A percentile compares a stretch with the other conserved stretches of the same genome.
Conservation (phyloP, 2,888 invertebrate genomes). For the Carcina quercana region DNA sequence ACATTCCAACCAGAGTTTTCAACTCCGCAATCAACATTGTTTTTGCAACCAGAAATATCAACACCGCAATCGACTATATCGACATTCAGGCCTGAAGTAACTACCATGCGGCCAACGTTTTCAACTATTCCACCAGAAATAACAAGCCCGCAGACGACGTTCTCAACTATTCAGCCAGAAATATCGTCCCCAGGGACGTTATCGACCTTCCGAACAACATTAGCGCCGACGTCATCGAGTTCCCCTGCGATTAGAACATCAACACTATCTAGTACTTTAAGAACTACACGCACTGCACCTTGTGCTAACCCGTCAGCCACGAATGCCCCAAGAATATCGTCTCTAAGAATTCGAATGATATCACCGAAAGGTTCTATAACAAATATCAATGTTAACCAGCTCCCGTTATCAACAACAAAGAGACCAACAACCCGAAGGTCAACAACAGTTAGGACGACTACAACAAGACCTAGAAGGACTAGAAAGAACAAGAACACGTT, state of each 20-base stretch:
- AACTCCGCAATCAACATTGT: slow-evolving; percentile 1
- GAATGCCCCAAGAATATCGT: slow-evolving; percentile 15
- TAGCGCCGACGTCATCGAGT: no score
- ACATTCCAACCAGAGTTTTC: slow-evolving; percentile 2
- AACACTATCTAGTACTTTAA: no score
- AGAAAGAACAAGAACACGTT: slow-evolving; percentile 44
- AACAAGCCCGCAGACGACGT: slow-evolving; percentile 2
- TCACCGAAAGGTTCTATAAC: slow-evolving; percentile 51
- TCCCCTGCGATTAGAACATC: no score
- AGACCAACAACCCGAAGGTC: slow-evolving; percentile 21
- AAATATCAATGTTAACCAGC: slow-evolving; percentile 42
- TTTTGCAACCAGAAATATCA: background rate
- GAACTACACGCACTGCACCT: no score
- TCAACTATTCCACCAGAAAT: slow-evolving; percentile 10
- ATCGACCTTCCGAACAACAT: no score
- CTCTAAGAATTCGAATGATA: slow-evolving; percentile 45
- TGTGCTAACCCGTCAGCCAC: no score
- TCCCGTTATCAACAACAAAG: slow-evolving; percentile 14
- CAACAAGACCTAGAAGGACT: slow-evolving; percentile 27
- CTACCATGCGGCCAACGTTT: no score
- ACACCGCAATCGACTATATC: slow-evolving; percentile 6
- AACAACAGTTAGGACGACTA: slow-evolving; percentile 31
- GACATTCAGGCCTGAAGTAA: background rate
- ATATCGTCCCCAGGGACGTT: no score
- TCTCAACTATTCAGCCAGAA: no score